Base-by-base conservation (phyloP, 2,888 invertebrate species). In the Periphyllus acericola region DNA sequence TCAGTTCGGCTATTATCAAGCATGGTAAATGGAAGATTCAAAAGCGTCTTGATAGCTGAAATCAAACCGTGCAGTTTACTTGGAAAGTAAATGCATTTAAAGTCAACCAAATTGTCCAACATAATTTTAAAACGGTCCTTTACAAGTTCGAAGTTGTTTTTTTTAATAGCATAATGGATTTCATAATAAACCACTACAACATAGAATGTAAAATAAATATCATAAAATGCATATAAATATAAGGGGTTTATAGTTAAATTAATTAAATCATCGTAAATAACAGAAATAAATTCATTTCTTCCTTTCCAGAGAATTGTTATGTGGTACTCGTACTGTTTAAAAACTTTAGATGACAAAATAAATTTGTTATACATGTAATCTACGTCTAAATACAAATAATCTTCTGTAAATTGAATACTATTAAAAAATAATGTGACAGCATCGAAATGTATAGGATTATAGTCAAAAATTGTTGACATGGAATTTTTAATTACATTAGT, bases 141-240 rank as follows among this genome's bases (percentile, higher is more conserved):
- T n/a, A 32, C 1, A 6, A 5, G 17, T 6, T 34, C 1, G 14
- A 34, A 34, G 1, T 8, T 34, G 0, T 60, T 17, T 11, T 34
- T 36, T 79, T 60, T 55, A 6, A 79, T 55, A 60, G 0, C 0
- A 60, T 34, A 0, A 0, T 21, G 21, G 14, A 80, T 19, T 66
- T 80, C 66, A 36, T 36, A 80, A 29, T 36, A 80, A 36, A 66
- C 17, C 17, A 19, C 40, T 19, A 36, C 66, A n/a, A 66, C 17
- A 19, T 66, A 80, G 66, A 40, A 80, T 17, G 60, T 80, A 19
- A 36, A 80, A 9, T 80, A 80, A 36, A 80, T 80, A 66, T 80
- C 80, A 80, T 66, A 80, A 80, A 80, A 36, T 40, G 36, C 80
- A 40, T 66, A 36, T 80, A 80, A 66, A 40, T n/a, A 8, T 2